Evolutionary conservation across 2,113 vertebrate genomes (phyloP), one percentile per base, ranked within the genome.

Genomic region (Ascaphus truei): DNA sequence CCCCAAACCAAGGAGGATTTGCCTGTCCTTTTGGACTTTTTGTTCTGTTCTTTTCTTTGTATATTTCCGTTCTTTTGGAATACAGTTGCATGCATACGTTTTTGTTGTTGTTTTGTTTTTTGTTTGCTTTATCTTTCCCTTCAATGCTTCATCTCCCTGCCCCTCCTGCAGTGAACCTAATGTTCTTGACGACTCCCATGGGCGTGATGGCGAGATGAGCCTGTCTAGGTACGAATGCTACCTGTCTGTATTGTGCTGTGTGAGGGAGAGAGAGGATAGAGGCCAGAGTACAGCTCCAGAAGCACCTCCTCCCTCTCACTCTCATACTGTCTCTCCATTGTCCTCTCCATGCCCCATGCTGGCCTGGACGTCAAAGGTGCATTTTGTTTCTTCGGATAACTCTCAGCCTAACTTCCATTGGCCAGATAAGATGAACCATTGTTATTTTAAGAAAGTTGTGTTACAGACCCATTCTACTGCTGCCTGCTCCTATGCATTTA

Each of bases 101-200:
- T 72, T 71, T 48, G 65, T 76, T 79, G 79, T 84, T 50, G 82
- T 83, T 88, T 87, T 85, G 86, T 82, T 92, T 86, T 91, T 87
- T 91, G 39, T 77, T 80, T 79, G 84, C 55, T 84, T 83, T 89
- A 87, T 86, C 88, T 85, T 92, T 88, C 91, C 89, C 92, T 87
- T 95, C 93, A 95, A 96, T 92, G 91, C 90, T 88, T 90, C 86
- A 87, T 91, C 82, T 93, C 89, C 92, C 89, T 91, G 87, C 93
- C 91, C 90, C 90, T 92, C 92, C 93, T 90, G 90, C 96, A 99
- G 97, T 93, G 97, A 99, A 93, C 97, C 97, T 93, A 99, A 99
- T 99, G 96, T 99, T 92, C 96, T 99, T 93, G 97, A 99, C 95
- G 96, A 99, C 86, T 96, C 92, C 95, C 95, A 96, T 92, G 94